Percentiles rank a stretch among this genome's conserved stretches.
Evolutionary conservation across 1,140 invertebrate species (phyloP).

Genomic region (Tetramorium parvispinum): DNA sequence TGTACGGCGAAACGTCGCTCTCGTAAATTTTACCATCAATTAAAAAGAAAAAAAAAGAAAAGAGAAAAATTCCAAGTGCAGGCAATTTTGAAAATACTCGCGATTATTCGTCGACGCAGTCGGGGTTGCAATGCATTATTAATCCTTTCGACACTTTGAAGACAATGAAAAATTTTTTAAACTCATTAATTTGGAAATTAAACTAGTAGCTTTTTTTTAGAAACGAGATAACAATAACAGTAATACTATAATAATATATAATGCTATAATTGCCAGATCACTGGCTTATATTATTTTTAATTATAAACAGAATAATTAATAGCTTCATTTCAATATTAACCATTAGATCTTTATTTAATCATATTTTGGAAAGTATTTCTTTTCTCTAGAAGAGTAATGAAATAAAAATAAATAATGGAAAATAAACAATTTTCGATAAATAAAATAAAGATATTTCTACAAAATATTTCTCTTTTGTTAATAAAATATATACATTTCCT

Average conservation of each 20-base stretch:
- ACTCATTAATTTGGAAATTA: background rate
- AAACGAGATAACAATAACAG: background rate
- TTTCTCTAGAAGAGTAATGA: background rate
- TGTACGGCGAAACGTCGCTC: background rate
- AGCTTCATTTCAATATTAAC: background rate
- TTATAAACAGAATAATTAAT: background rate
- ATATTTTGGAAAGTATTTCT: background rate
- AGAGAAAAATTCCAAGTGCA: background rate
- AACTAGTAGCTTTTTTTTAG: background rate
- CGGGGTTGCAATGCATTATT: background rate
- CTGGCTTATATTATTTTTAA: background rate
- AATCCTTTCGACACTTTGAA: conserved; percentile 28
- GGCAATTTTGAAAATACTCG: conserved; percentile 3
- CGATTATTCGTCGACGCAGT: background rate
- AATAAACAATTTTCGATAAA: background rate
- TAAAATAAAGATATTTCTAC: background rate
- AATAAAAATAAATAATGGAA: background rate
- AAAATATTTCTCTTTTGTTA: background rate
- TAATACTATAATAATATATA: background rate
- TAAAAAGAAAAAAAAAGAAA: background rate
- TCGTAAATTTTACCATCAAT: background rate
- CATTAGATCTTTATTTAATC: background rate
- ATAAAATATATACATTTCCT: background rate
- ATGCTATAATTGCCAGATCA: background rate
- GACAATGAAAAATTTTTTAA: background rate